A percentile compares a stretch with the other conserved stretches of the same genome.
These are phyloP conservation scores for Cosmia pyralina DNA, from an alignment of 2,888 invertebrate genomes.

Conservation along the genomic window DNA sequence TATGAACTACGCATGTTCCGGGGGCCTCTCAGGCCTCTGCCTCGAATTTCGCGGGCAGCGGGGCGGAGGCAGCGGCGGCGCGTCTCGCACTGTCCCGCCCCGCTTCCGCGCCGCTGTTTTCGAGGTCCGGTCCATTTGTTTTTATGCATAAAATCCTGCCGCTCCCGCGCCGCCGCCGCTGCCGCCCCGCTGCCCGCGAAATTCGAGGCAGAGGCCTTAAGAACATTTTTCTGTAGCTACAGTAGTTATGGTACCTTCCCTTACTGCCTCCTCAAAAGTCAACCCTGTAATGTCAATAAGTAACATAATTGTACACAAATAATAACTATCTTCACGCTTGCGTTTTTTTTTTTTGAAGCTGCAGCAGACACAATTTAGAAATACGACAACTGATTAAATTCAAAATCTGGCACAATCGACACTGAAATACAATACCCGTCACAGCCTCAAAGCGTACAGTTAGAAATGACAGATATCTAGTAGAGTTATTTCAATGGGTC, in stretches of 20 bases:
- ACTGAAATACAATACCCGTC: constrained; percentile 11
- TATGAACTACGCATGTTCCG: too few relatives aligned
- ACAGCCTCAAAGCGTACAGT: constrained; percentile 6
- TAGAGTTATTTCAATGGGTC: not conserved
- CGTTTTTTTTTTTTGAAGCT: not conserved
- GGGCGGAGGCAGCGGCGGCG: too few relatives aligned
- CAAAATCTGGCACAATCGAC: constrained; percentile 1
- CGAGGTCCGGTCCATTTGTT: too few relatives aligned
- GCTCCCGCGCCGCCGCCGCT: too few relatives aligned
- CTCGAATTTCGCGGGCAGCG: too few relatives aligned
- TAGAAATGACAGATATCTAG: constrained; percentile 1
- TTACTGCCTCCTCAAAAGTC: too few relatives aligned
- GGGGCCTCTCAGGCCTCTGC: too few relatives aligned
- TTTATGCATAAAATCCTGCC: too few relatives aligned
- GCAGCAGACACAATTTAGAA: not conserved
- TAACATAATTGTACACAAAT: constrained; percentile 7
- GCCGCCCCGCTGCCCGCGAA: too few relatives aligned
- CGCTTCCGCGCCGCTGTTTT: too few relatives aligned
- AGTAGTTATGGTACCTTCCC: not conserved
- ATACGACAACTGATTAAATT: constrained; percentile 10
- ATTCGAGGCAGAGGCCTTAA: too few relatives aligned
- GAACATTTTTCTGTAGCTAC: not conserved
- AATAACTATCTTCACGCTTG: not conserved
- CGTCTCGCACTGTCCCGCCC: too few relatives aligned
- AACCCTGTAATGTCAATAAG: not conserved